Conservation (phyloP, 2,797 vertebrate genomes). For the Sylvia borin region DNA sequence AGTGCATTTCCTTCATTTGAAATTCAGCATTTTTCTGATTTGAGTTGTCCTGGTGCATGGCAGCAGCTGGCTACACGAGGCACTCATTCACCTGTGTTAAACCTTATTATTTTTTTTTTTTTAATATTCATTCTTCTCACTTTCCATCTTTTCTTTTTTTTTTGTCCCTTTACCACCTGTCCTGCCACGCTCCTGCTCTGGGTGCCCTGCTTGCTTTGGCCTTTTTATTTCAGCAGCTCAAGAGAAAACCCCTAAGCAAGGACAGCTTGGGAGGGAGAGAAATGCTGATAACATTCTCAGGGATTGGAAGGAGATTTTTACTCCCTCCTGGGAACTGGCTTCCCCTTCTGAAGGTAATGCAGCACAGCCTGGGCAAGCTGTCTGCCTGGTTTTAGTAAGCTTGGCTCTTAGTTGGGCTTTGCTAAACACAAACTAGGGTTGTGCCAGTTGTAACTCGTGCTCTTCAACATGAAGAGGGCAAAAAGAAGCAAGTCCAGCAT, state of each 20-base stretch:
- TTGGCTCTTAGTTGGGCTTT: slow-evolving; percentile 50
- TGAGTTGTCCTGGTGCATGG: not conserved
- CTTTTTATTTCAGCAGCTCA: slow-evolving; percentile 67
- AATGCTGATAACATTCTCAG: slow-evolving; percentile 80
- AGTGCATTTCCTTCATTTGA: not conserved
- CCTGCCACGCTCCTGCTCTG: not conserved
- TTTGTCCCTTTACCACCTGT: not conserved
- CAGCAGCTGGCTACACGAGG: not conserved
- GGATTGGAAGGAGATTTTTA: slow-evolving; percentile 84
- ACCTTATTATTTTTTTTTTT: not conserved
- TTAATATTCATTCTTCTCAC: not conserved
- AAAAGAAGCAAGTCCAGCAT: not conserved
- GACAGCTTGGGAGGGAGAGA: slow-evolving; percentile 76
- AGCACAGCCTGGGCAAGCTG: slow-evolving; percentile 42
- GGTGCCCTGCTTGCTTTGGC: slow-evolving; percentile 60
- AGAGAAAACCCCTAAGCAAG: slow-evolving; percentile 75
- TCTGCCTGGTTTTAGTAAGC: slow-evolving; percentile 49
- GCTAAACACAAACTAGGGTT: slow-evolving; percentile 49
- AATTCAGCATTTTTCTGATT: not conserved
- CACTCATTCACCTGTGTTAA: not conserved
- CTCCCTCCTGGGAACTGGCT: slow-evolving; percentile 80
- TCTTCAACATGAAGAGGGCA: not conserved
- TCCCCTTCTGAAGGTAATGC: slow-evolving; percentile 80
- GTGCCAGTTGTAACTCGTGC: not conserved
- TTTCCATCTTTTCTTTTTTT: not conserved